Evolutionary conservation across 1,140 invertebrate species (phyloP).

Genomic region (Pachypeltis micranthus): DNA sequence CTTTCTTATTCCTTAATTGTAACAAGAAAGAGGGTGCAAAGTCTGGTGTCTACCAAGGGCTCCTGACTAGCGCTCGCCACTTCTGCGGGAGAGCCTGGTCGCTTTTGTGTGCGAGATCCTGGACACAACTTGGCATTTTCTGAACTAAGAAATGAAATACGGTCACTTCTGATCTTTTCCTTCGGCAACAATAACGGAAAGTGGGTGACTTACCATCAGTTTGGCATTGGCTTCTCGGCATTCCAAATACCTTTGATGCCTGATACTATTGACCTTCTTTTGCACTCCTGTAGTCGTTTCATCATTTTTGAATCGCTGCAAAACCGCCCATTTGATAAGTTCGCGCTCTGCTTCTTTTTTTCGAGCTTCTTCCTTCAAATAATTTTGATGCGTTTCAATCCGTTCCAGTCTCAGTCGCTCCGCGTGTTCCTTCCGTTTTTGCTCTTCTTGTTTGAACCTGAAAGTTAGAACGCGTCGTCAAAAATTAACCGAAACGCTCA

Average conservation of each 20-base stretch:
- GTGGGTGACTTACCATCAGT: conserved; percentile 10
- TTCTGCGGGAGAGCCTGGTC: too few species aligned
- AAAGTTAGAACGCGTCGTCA: too few species aligned
- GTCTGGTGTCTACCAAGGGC: too few species aligned
- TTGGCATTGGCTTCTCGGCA: neutral
- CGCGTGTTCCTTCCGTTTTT: conserved; percentile 11
- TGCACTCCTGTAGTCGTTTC: conserved; percentile 16
- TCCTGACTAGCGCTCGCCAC: too few species aligned
- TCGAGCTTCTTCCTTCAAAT: conserved; percentile 19
- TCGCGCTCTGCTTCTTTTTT: conserved; percentile 19
- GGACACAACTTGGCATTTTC: too few species aligned
- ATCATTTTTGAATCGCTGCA: conserved; percentile 23
- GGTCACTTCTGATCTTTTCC: neutral
- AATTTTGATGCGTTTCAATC: conserved; percentile 14
- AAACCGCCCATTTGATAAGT: conserved; percentile 22
- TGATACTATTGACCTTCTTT: conserved; percentile 17
- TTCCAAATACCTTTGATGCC: conserved; percentile 9
- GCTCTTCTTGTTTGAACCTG: conserved; percentile 7
- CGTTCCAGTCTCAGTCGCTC: conserved; percentile 18
- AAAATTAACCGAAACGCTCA: too few species aligned
- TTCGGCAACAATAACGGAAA: too few species aligned
- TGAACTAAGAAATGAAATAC: neutral
- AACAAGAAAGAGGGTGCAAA: too few species aligned
- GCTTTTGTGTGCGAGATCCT: too few species aligned
- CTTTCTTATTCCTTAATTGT: too few species aligned